phyloP scores from a whole-genome alignment of 1,140 invertebrate genomes.

The Zaprionus ghesquierei region DNA sequence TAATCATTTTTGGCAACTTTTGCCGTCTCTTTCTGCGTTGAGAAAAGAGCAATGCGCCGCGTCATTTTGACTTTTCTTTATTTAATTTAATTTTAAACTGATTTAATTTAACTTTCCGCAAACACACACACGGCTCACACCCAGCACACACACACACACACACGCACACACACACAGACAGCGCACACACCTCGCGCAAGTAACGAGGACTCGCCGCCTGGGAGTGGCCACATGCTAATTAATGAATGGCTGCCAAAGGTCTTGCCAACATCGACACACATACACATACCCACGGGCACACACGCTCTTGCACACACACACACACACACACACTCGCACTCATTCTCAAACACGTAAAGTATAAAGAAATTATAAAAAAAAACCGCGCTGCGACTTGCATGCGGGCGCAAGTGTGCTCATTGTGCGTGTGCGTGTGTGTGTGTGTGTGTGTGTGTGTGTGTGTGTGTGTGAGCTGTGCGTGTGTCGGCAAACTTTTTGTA shows the following conservation, averaged over 20 bases:
- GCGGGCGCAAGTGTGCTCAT: conserved; percentile 32
- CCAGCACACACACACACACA: conserved; percentile 7
- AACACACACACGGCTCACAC: not conserved
- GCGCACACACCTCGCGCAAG: conserved; percentile 7
- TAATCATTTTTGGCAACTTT: conserved; percentile 33
- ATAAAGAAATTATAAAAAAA: conserved; percentile 39
- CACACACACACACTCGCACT: not conserved
- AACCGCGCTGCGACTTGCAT: conserved; percentile 56
- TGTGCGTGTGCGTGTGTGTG: conserved; percentile 5
- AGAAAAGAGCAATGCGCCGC: conserved; percentile 30
- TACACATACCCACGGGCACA: not conserved
- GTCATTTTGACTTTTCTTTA: conserved; percentile 41
- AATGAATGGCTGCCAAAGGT: conserved; percentile 65
- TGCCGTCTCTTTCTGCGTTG: not conserved
- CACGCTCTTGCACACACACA: not conserved
- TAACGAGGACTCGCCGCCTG: conserved; percentile 45
- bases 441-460: conserved; percentile 9
- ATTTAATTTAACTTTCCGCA: conserved; percentile 69
- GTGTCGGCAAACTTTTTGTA: conserved; percentile 23
- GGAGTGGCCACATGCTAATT: conserved; percentile 75
- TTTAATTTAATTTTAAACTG: conserved; percentile 58
- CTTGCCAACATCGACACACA: conserved; percentile 19
- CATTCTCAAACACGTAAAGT: not conserved
- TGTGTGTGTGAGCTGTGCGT: not conserved
- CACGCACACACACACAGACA: not conserved